phyloP scores from a whole-genome alignment of 37 sponge, comb jelly and placozoan genomes.

The Beroe forskalii region DNA sequence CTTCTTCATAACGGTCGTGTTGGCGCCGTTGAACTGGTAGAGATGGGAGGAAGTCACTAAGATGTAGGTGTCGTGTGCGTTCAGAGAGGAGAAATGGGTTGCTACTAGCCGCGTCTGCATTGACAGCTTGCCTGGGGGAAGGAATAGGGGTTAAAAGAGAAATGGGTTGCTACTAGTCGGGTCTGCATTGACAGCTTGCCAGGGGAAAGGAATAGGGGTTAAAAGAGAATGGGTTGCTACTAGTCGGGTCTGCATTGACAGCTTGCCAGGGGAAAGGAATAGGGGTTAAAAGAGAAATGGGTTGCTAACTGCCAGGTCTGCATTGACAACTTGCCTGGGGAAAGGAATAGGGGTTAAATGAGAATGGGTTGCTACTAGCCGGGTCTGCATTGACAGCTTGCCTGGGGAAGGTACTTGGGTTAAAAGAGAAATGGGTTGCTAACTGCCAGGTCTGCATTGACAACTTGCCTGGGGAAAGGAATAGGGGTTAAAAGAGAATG shows the following conservation, averaged over 20 bases:
- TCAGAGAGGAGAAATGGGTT: slow-evolving; percentile 53
- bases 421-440: too few species aligned
- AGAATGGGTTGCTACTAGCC: too few species aligned
- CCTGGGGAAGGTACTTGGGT: too few species aligned
- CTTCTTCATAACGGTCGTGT: slow-evolving; percentile 25
- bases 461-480: too few species aligned
- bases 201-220: not conserved
- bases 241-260: slow-evolving; percentile 36
- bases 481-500: too few species aligned
- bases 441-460: too few species aligned
- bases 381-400: too few species aligned
- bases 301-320: not conserved
- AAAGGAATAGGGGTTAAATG: too few species aligned
- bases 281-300: not conserved
- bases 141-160: not conserved
- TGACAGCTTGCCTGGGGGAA: slow-evolving; percentile 17
- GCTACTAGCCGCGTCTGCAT: slow-evolving; percentile 62
- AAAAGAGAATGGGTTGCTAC: slow-evolving; percentile 13
- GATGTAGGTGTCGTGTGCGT: slow-evolving; percentile 17
- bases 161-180: not conserved
- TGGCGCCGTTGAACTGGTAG: slow-evolving; percentile 41
- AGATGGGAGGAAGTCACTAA: not conserved
- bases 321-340: too few species aligned
- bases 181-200: not conserved
- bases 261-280: not conserved